Conservation (phyloP, 1,140 invertebrate species). For the Wasmannia auropunctata region DNA sequence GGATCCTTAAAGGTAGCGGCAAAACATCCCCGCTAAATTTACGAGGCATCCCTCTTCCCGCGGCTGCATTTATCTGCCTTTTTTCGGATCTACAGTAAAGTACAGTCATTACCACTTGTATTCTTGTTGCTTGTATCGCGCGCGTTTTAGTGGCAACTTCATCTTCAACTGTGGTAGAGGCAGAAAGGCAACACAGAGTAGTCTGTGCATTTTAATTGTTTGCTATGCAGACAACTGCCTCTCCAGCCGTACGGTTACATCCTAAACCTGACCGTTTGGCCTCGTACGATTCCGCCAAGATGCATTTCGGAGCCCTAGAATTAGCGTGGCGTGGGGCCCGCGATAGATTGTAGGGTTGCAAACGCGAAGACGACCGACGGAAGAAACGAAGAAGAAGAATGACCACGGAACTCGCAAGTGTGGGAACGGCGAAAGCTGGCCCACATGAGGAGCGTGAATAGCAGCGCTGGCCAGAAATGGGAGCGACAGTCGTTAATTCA, state of each 20-base stretch:
- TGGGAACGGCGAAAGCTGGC: slow-evolving; percentile 67
- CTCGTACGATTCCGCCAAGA: slow-evolving; percentile 78
- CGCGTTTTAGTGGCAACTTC: slow-evolving; percentile 60
- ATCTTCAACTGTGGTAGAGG: slow-evolving; percentile 49
- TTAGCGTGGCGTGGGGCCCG: slow-evolving; percentile 77
- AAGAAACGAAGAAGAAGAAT: slow-evolving; percentile 68
- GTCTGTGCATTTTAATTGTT: slow-evolving; percentile 70
- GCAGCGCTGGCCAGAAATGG: background rate
- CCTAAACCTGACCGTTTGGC: slow-evolving; percentile 29
- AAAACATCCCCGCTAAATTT: slow-evolving; percentile 57
- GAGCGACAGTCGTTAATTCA: background rate
- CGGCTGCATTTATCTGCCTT: slow-evolving; percentile 34
- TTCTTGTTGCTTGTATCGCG: slow-evolving; percentile 39
- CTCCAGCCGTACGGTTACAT: slow-evolving; percentile 38
- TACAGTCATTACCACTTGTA: slow-evolving; percentile 67
- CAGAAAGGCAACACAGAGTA: background rate
- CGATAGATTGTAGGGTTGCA: slow-evolving; percentile 82
- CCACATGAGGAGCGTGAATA: slow-evolving; percentile 66
- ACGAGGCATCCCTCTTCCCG: slow-evolving; percentile 60
- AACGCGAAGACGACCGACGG: slow-evolving; percentile 49
- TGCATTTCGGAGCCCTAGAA: slow-evolving; percentile 81
- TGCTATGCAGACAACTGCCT: slow-evolving; percentile 55
- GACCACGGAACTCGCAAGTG: slow-evolving; percentile 67
- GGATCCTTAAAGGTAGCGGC: slow-evolving; percentile 40
- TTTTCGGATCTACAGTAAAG: slow-evolving; percentile 52